phyloP scores from a whole-genome alignment of 2,797 vertebrate genomes.

The Microctenopoma lineatum region DNA sequence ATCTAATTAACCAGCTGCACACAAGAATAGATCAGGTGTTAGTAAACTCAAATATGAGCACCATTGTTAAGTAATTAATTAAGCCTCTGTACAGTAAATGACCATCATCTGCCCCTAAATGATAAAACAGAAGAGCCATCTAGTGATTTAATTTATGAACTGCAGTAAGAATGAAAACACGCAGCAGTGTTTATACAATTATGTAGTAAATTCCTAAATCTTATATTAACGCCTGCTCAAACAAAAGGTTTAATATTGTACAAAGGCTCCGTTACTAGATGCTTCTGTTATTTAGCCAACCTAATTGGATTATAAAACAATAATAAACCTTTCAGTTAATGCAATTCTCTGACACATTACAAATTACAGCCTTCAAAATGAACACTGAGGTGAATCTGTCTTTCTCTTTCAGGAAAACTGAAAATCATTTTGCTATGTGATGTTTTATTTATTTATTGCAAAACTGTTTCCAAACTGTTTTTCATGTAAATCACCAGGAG shows the following conservation, averaged over 20 bases:
- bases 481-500: no score
- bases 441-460: no score
- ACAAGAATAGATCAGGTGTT: not conserved
- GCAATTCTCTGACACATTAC: not conserved
- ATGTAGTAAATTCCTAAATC: not conserved
- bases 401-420: not conserved
- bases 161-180: conserved; percentile 12
- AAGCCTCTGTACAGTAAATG: not conserved
- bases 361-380: not conserved
- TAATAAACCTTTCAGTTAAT: not conserved
- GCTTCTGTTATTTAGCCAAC: not conserved
- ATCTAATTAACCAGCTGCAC: not conserved
- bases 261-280: not conserved
- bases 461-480: no score
- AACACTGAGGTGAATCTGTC: no score
- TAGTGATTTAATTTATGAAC: conserved; percentile 47
- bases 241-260: not conserved
- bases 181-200: no score
- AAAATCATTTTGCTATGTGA: not conserved
- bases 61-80: not conserved
- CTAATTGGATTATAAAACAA: not conserved
- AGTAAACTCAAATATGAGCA: not conserved
- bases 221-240: no score
- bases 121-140: conserved; percentile 44
- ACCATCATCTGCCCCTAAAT: not conserved